Percentiles rank a stretch among this genome's conserved stretches.
These are phyloP conservation scores for Urophycis tenuis DNA, from an alignment of 2,797 vertebrate species.

Conservation along the genomic window DNA sequence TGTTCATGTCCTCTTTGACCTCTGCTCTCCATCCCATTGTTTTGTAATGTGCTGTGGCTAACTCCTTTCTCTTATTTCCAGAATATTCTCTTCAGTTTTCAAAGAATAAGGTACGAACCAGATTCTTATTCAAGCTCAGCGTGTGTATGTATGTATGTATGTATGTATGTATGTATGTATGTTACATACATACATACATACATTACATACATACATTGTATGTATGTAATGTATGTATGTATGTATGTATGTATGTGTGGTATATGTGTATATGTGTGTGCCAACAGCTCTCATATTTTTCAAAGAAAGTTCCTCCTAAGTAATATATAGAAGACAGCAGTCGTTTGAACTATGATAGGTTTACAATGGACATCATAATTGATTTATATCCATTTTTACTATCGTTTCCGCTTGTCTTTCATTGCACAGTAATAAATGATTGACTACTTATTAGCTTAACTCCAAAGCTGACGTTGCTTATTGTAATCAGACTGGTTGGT, in stretches of 20 bases:
- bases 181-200: no score
- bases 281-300: no score
- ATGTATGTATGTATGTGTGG: no score
- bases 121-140: background rate
- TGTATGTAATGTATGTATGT: no score
- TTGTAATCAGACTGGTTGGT: background rate
- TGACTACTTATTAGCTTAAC: background rate
- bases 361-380: background rate
- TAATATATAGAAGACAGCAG: no score
- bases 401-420: background rate
- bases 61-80: constrained; percentile 53
- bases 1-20: background rate
- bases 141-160: no score
- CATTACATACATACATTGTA: no score
- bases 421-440: background rate
- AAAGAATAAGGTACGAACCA: constrained; percentile 86
- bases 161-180: no score
- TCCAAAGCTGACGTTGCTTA: background rate
- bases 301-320: no score
- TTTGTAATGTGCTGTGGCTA: background rate
- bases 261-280: no score
- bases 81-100: constrained; percentile 85
- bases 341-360: no score
- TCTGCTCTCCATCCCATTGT: background rate
- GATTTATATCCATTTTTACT: background rate